Conservation (phyloP, 2,797 vertebrate species). For the Leptatherina wallacei region DNA sequence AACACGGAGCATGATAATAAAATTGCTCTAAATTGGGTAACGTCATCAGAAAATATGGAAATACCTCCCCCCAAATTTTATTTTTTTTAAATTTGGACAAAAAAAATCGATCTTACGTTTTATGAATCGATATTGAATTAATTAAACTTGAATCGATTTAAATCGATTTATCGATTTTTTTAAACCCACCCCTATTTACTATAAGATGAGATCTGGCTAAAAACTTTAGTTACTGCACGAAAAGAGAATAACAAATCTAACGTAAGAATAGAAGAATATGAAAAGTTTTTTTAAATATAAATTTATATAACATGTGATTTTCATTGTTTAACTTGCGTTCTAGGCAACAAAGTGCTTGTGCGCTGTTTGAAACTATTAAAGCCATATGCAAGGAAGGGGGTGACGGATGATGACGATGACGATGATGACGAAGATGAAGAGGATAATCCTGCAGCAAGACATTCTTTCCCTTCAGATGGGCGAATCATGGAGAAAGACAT, state of each 20-base stretch:
- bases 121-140: too few species aligned
- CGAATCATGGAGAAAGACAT: conserved; percentile 90
- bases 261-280: background rate
- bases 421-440: conserved; percentile 87
- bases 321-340: background rate
- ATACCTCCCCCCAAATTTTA: too few species aligned
- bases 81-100: too few species aligned
- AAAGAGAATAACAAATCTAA: background rate
- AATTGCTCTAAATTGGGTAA: too few species aligned
- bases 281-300: background rate
- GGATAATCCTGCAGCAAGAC: conserved; percentile 78
- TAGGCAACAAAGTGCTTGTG: conserved; percentile 89
- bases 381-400: conserved; percentile 86
- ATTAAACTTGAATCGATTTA: too few species aligned
- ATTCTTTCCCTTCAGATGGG: conserved; percentile 77
- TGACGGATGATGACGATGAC: conserved; percentile 77
- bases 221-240: background rate
- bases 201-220: background rate
- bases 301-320: accelerated
- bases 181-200: too few species aligned
- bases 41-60: too few species aligned
- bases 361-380: conserved; percentile 91
- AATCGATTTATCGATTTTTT: too few species aligned
- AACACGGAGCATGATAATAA: too few species aligned
- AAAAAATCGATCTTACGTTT: too few species aligned